These are phyloP conservation scores for Corythornis vintsioides DNA, from an alignment of 2,113 vertebrate species.

Conservation along the genomic window DNA sequence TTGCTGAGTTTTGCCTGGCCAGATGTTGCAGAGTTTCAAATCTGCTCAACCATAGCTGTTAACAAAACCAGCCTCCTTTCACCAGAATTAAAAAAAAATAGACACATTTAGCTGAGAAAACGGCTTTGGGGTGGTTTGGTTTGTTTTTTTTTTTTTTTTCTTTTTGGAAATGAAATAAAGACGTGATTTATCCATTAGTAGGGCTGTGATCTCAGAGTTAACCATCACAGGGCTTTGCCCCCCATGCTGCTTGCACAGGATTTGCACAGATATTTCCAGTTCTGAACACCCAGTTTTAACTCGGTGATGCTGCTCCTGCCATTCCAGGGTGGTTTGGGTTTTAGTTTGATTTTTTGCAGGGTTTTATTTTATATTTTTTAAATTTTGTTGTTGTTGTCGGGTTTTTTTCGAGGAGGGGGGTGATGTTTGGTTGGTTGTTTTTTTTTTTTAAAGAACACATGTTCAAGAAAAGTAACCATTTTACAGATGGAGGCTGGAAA, in stretches of 20 bases:
- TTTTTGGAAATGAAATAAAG: slow-evolving; percentile 2
- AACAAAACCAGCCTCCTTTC: not conserved
- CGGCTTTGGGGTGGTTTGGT: not conserved
- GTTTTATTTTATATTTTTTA: not conserved
- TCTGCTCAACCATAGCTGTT: slow-evolving; percentile 51
- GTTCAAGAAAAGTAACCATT: slow-evolving; percentile 49
- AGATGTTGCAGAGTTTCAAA: slow-evolving; percentile 66
- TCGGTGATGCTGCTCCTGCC: not conserved
- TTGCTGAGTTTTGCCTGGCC: slow-evolving; percentile 52
- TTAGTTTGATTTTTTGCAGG: not conserved
- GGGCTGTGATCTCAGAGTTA: not conserved
- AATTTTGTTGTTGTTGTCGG: not conserved
- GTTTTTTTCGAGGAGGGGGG: not conserved
- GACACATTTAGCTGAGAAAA: not conserved
- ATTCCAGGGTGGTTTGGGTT: not conserved
- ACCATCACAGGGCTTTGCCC: not conserved
- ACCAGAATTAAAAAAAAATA: not conserved
- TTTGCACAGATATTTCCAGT: not conserved
- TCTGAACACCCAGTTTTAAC: slow-evolving; percentile 33
- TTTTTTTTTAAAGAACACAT: slow-evolving; percentile 4
- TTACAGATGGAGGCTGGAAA: slow-evolving; percentile 54
- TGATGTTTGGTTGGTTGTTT: not conserved
- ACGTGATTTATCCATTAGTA: not conserved
- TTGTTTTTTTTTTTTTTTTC: not conserved
- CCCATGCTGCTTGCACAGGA: not conserved